A percentile compares a stretch with the other conserved stretches of the same genome.
Evolutionary conservation across 2,113 vertebrate genomes (phyloP).

Genomic region (Indicator maculatus): DNA sequence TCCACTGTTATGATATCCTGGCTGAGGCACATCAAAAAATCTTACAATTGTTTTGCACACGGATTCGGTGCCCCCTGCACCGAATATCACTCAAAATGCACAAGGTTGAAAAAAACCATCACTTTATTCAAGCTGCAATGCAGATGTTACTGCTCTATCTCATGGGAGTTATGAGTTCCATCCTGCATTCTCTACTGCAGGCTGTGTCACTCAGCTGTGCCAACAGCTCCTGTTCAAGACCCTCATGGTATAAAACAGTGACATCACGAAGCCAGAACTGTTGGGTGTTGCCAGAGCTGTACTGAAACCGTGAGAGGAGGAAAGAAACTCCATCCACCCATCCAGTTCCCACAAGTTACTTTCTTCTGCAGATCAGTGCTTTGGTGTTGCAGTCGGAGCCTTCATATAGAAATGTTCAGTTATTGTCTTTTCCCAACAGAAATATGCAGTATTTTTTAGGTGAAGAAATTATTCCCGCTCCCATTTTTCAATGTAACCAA

Average conservation of each 20-base stretch:
- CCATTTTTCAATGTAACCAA: not conserved
- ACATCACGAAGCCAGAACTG: not conserved
- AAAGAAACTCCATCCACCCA: not conserved
- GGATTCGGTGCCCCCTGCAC: not conserved
- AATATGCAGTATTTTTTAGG: not conserved
- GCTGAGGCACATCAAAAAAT: not conserved
- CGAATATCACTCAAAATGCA: not conserved
- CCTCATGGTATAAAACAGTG: not conserved
- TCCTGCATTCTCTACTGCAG: not conserved
- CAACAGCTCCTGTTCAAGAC: not conserved
- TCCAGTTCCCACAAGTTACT: not conserved
- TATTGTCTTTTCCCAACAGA: not conserved
- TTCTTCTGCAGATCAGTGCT: not conserved
- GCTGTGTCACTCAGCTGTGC: not conserved
- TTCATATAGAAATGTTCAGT: not conserved
- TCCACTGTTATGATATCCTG: not conserved
- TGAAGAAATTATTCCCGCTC: not conserved
- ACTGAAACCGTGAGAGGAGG: not conserved
- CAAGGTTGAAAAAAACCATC: not conserved
- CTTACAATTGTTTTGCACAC: not conserved
- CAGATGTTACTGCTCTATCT: not conserved
- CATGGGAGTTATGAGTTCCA: not conserved
- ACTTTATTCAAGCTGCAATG: not conserved
- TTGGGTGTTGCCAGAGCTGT: not conserved
- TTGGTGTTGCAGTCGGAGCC: not conserved